Evolutionary conservation across 2,113 vertebrate species (phyloP), one percentile per base, ranked within the genome.

Genomic region (Formicarius rufipectus): DNA sequence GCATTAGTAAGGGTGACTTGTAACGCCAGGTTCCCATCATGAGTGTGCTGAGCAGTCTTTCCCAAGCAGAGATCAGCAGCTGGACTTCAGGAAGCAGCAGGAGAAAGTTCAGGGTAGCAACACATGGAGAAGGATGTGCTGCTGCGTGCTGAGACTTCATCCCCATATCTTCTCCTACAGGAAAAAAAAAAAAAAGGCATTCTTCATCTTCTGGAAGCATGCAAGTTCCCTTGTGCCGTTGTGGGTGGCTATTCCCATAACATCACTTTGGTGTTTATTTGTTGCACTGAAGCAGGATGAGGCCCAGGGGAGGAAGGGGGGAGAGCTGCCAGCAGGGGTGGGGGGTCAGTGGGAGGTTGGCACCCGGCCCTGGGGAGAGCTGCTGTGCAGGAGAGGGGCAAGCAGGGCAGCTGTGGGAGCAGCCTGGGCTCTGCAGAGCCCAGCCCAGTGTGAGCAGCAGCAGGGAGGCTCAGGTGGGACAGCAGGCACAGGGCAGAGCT

Each of bases 171-270:
- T 76, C 49, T 47, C 47, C 72, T 63, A 2, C 47, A 3, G 80
- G 47, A 15, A 63, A 24, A 17, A 47, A 7, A 55, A 45, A 22
- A 3, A n/a, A n/a, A n/a, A n/a, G n/a, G n/a, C 30, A 15, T 44
- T 49, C 66, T 50, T 83, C 68, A 7, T 73, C 58, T 77, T 40
- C 42, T 75, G 84, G 72, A 69, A 72, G 84, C 4, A 2, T 60
- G 77, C 9, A 5, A 19, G 58, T 50, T 76, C 88, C 33, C 64
- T 21, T 3, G 68, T 23, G 60, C 64, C 27, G 63, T 4, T 84
- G 42, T 6, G 73, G 24, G 16, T 59, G 58, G 44, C 24, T 87
- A 16, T 94, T 96, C 89, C 93, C 91, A 87, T n/a, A 85, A 33
- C 58, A 39, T 76, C 62, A 2, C 89, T 93, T 75, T 17, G 0